phyloP scores from a whole-genome alignment of 2,888 invertebrate genomes.

The Agonopterix arenella region DNA sequence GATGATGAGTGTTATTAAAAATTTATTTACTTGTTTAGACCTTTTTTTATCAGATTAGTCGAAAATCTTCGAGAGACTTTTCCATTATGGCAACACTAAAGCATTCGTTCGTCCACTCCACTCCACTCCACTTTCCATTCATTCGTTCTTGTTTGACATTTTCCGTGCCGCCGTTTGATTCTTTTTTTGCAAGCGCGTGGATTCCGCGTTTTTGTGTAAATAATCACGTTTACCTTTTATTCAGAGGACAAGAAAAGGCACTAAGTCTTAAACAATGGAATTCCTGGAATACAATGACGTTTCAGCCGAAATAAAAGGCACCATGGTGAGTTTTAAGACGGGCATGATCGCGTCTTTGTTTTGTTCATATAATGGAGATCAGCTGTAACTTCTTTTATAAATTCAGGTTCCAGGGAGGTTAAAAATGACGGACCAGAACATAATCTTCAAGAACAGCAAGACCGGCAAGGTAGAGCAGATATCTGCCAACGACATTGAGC shows the following conservation, averaged over 20 bases:
- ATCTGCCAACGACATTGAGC: constrained; percentile 88
- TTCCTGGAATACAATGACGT: constrained; percentile 93
- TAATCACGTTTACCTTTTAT: background rate
- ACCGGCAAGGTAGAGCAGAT: constrained; percentile 98
- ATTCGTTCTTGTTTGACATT: too few relatives aligned
- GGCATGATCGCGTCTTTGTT: background rate
- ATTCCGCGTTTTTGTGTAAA: background rate
- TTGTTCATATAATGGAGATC: background rate
- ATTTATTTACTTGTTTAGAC: too few relatives aligned
- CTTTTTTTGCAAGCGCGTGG: background rate
- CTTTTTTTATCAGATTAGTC: too few relatives aligned
- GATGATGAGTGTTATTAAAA: too few relatives aligned
- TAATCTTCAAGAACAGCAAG: constrained; percentile 96
- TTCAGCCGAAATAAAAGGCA: constrained; percentile 88
- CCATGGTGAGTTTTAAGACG: constrained; percentile 82
- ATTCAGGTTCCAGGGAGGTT: constrained; percentile 91
- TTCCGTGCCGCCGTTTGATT: background rate
- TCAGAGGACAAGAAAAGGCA: background rate
- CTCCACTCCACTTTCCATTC: too few relatives aligned
- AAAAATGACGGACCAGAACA: constrained; percentile 92
- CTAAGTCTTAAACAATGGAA: constrained; percentile 75
- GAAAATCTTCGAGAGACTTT: too few relatives aligned
- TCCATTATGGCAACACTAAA: too few relatives aligned
- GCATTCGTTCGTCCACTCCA: too few relatives aligned
- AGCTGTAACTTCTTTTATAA: background rate